phyloP scores from a whole-genome alignment of 1,140 invertebrate genomes.

The Brachionus plicatilis region DNA sequence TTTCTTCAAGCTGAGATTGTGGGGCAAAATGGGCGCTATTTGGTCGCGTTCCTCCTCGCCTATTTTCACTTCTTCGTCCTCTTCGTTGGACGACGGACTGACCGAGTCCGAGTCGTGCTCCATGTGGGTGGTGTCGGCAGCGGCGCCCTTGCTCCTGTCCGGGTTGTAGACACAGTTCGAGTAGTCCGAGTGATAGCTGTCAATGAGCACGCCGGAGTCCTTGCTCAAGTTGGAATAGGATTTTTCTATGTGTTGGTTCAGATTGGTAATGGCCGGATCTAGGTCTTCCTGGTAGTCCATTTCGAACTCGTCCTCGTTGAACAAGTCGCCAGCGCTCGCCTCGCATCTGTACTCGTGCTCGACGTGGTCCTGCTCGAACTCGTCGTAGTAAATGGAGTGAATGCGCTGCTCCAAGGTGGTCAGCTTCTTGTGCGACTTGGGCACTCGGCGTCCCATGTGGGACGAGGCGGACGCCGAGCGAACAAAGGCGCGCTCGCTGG shows the following conservation, averaged over 20 bases:
- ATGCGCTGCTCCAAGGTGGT: neutral
- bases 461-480: neutral
- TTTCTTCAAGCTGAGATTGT: neutral
- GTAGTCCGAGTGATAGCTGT: conserved; percentile 19
- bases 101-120: neutral
- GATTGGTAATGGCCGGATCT: neutral
- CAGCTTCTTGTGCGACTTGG: neutral
- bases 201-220: conserved; percentile 21
- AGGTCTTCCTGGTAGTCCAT: neutral
- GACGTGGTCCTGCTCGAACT: neutral
- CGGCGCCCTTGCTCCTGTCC: neutral
- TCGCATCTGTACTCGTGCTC: neutral
- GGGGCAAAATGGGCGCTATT: neutral
- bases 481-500: neutral
- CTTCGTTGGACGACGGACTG: conserved; percentile 15
- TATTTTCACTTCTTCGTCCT: neutral
- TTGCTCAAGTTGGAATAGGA: conserved; percentile 40
- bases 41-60: neutral
- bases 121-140: neutral
- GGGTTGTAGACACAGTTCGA: neutral
- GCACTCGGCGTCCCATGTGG: neutral
- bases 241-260: conserved; percentile 22
- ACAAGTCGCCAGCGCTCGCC: neutral
- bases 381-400: neutral
- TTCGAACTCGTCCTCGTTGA: conserved; percentile 25